Percentiles rank a stretch among this genome's conserved stretches.
Conservation (phyloP, 2,888 invertebrate genomes). For the Drepana falcataria region DNA sequence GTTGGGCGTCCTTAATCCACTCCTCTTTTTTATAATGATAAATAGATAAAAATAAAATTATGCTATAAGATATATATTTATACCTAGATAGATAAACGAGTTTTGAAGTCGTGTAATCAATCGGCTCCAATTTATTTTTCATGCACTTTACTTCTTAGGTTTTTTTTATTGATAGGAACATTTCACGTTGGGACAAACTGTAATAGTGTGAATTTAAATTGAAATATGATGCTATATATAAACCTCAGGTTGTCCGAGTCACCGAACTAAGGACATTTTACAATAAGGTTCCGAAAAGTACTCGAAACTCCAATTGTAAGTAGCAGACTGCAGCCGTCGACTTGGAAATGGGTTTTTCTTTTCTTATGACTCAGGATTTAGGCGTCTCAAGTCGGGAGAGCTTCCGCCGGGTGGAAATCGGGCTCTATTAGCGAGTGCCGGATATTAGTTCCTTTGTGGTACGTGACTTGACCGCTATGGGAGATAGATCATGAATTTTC, state of each 20-base stretch:
- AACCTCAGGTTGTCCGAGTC: not conserved
- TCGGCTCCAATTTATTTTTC: too few species aligned
- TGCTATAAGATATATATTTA: too few species aligned
- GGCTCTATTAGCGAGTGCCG: constrained; percentile 25
- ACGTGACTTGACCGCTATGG: constrained; percentile 19
- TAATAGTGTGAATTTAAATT: too few species aligned
- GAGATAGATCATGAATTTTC: not conserved
- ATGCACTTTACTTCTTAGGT: too few species aligned
- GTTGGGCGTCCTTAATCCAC: too few species aligned
- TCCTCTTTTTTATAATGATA: too few species aligned
- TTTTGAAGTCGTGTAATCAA: too few species aligned
- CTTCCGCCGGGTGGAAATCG: constrained; percentile 14
- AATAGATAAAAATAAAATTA: too few species aligned
- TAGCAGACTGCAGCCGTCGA: not conserved
- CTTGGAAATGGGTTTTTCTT: not conserved
- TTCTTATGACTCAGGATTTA: not conserved
- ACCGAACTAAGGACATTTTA: not conserved
- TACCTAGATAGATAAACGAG: too few species aligned
- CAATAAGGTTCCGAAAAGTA: not conserved
- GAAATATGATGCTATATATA: too few species aligned
- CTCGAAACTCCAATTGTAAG: not conserved
- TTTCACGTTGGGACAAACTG: too few species aligned
- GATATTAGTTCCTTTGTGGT: constrained; percentile 21
- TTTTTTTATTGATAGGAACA: too few species aligned
- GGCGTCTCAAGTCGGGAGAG: constrained; percentile 6